Conservation (phyloP, 2,113 vertebrate genomes). For the Lucifuga dentata region DNA sequence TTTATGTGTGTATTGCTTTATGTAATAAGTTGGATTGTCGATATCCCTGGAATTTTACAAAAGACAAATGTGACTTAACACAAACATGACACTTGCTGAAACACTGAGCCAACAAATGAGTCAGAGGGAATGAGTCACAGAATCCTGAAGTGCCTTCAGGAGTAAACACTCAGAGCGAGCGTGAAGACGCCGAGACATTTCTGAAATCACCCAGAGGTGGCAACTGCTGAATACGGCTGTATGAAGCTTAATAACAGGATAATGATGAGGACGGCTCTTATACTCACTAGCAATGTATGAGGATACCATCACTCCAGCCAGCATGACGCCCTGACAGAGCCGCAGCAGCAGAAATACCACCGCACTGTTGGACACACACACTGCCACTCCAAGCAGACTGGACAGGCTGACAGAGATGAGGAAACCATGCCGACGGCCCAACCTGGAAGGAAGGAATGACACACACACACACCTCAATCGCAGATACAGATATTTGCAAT, state of each 20-base stretch:
- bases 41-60: neutral
- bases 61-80: neutral
- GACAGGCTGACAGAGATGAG: slow-evolving; percentile 82
- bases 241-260: neutral
- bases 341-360: slow-evolving; percentile 80
- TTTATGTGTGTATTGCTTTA: neutral
- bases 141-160: slow-evolving; percentile 6
- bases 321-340: slow-evolving; percentile 79
- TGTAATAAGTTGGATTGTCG: neutral
- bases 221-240: neutral
- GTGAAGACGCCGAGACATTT: neutral
- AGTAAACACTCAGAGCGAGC: slow-evolving; percentile 12
- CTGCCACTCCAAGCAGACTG: slow-evolving; percentile 76
- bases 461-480: neutral
- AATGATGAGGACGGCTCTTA: neutral
- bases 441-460: slow-evolving; percentile 70
- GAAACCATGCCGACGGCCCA: slow-evolving; percentile 84
- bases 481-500: no score
- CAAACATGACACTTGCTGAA: neutral
- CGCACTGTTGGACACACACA: slow-evolving; percentile 81
- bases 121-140: neutral
- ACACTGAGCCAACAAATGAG: neutral
- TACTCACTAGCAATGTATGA: slow-evolving; percentile 86
- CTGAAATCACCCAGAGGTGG: neutral
- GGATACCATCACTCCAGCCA: slow-evolving; percentile 87